Conservation (phyloP, 2,888 invertebrate species). For the Ceriagrion tenellum region DNA sequence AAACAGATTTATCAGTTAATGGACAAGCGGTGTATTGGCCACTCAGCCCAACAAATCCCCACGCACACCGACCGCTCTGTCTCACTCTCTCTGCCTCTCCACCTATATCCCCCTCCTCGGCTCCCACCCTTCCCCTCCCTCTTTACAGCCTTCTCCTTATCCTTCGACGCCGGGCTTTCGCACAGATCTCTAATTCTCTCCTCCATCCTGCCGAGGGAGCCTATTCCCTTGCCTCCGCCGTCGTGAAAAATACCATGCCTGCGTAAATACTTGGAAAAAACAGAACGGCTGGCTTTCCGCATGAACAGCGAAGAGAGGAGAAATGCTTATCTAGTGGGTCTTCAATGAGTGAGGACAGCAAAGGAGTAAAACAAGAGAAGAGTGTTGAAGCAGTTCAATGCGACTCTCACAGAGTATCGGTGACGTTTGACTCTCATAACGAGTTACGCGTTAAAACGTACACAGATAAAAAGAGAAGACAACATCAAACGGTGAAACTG, state of each 20-base stretch:
- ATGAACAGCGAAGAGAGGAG: background rate
- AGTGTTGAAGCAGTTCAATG: background rate
- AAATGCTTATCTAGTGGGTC: background rate
- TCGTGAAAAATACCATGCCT: background rate
- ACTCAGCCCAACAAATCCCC: conserved; percentile 30
- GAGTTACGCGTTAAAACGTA: no score
- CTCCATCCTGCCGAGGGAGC: background rate
- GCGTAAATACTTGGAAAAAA: background rate
- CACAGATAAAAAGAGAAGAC: no score
- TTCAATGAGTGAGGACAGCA: background rate
- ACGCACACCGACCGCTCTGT: background rate
- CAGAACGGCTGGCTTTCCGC: background rate
- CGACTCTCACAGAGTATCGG: no score
- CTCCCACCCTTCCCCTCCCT: no score
- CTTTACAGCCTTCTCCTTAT: conserved; percentile 15
- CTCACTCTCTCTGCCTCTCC: background rate
- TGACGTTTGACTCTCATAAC: no score
- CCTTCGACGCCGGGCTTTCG: conserved; percentile 44
- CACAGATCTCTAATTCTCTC: conserved; percentile 28
- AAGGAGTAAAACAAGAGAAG: background rate
- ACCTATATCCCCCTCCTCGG: background rate
- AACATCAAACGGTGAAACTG: no score
- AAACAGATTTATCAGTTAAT: conserved; percentile 67
- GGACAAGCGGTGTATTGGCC: conserved; percentile 66
- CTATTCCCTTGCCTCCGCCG: background rate